Evolutionary conservation across 2,113 vertebrate genomes (phyloP).

Genomic region (Rhinopomastus cyanomelas): DNA sequence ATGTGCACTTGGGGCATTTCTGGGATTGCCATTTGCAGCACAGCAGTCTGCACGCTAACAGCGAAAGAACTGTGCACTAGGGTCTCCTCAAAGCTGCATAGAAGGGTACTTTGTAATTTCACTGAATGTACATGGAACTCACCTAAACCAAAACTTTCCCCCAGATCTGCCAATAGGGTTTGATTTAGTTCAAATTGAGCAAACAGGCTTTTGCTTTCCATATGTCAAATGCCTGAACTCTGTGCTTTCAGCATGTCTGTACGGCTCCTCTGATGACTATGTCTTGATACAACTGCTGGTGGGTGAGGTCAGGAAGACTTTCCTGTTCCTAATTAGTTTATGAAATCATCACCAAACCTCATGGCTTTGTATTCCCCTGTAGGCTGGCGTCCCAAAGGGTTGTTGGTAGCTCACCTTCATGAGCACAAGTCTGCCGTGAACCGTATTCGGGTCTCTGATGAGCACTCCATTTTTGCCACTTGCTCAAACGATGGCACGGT

Average conservation of each 20-base stretch:
- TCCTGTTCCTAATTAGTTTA: background rate
- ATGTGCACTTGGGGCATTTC: background rate
- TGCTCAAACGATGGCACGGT: constrained; percentile 96
- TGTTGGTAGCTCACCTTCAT: constrained; percentile 94
- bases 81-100: background rate
- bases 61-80: background rate
- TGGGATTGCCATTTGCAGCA: background rate
- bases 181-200: background rate
- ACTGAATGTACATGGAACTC: background rate
- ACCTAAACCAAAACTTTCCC: background rate
- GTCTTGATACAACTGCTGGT: background rate
- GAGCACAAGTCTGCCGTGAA: constrained; percentile 97
- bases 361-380: background rate
- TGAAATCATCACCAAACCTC: background rate
- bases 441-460: constrained; percentile 92
- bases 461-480: constrained; percentile 95
- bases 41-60: background rate
- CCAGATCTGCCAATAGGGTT: background rate
- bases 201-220: background rate
- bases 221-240: background rate
- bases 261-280: background rate
- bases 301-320: background rate
- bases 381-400: constrained; percentile 97
- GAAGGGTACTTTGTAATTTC: background rate
- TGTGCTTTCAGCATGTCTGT: background rate